Conservation (phyloP, 2,113 vertebrate species). For the Fukomys damarensis region DNA sequence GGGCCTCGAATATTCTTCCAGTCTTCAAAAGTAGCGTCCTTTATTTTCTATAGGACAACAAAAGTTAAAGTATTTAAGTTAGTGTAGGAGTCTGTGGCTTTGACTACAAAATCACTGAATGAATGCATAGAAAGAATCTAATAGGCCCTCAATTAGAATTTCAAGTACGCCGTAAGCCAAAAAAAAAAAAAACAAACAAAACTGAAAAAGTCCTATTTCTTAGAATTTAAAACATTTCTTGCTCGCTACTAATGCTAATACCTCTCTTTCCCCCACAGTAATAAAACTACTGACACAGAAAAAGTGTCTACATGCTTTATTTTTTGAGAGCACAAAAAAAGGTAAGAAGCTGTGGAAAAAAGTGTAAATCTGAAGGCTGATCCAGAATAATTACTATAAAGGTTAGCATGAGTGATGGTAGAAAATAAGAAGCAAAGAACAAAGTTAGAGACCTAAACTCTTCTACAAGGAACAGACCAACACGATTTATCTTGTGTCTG, state of each 20-base stretch:
- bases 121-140: slow-evolving; percentile 24
- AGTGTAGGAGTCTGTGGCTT: slow-evolving; percentile 16
- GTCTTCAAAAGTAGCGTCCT: slow-evolving; percentile 87
- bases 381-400: background rate
- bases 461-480: background rate
- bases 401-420: background rate
- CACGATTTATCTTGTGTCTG: background rate
- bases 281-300: slow-evolving; percentile 10
- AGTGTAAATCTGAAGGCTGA: background rate
- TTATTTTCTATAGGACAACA: slow-evolving; percentile 90
- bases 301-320: background rate
- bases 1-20: slow-evolving; percentile 98
- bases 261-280: background rate
- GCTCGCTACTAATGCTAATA: background rate
- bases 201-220: background rate
- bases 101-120: slow-evolving; percentile 14
- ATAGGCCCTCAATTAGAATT: background rate
- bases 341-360: background rate
- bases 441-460: background rate
- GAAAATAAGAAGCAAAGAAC: slow-evolving; percentile 16
- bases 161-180: background rate
- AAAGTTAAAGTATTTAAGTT: slow-evolving; percentile 67
- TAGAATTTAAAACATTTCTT: slow-evolving; percentile 42
- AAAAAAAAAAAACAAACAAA: too few species aligned
- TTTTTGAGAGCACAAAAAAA: slow-evolving; percentile 26